phyloP scores from a whole-genome alignment of 2,113 vertebrate species.

The Amphilophus citrinellus region DNA sequence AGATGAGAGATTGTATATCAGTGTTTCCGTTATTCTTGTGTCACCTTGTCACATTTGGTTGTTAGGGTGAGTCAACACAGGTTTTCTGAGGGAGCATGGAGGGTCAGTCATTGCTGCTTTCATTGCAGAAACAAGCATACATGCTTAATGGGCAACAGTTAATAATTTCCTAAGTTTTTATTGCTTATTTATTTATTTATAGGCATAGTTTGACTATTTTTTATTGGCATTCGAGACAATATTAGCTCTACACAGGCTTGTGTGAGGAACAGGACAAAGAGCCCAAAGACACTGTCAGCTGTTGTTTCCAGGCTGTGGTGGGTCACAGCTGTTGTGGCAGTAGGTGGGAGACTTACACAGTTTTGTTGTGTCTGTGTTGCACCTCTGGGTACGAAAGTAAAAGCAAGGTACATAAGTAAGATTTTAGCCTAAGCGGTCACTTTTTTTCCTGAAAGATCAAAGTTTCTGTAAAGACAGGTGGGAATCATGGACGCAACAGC shows the following conservation, averaged over 20 bases:
- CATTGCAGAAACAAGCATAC: no score
- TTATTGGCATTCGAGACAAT: not conserved
- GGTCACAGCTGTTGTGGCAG: not conserved
- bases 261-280: not conserved
- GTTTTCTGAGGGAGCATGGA: not conserved
- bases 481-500: no score
- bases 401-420: not conserved
- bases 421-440: not conserved
- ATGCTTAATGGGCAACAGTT: not conserved
- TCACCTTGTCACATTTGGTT: conserved; percentile 41
- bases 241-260: not conserved
- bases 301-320: not conserved
- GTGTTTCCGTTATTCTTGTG: conserved; percentile 24
- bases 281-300: not conserved
- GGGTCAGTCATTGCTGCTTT: not conserved
- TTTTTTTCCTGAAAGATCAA: not conserved
- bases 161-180: not conserved
- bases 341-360: not conserved
- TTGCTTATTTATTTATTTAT: not conserved
- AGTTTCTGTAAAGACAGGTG: no score
- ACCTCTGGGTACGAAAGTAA: not conserved
- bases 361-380: not conserved
- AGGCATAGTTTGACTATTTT: not conserved
- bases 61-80: not conserved
- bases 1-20: not conserved